A percentile compares a stretch with the other conserved stretches of the same genome.
Conservation (phyloP, 2,113 vertebrate species). For the Oreochromis aureus region DNA sequence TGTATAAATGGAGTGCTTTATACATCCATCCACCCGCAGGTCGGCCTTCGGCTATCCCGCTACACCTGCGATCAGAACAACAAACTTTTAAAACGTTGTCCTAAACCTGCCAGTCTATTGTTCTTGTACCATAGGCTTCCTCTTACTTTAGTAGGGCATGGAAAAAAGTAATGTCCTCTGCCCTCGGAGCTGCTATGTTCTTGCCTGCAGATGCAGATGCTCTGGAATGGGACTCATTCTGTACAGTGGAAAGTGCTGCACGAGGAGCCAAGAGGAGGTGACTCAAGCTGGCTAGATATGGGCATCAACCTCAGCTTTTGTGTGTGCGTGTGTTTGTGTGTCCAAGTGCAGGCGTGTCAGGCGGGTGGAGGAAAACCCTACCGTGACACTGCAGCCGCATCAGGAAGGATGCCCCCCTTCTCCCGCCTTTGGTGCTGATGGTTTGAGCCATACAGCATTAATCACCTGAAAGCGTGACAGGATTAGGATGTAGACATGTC, state of each 20-base stretch:
- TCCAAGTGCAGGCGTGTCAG: conserved; percentile 15
- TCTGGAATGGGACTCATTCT: conserved; percentile 34
- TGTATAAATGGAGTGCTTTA: not conserved
- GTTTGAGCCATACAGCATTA: conserved; percentile 33
- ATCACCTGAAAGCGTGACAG: conserved; percentile 48
- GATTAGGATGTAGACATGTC: conserved; percentile 34
- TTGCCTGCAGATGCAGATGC: conserved; percentile 40
- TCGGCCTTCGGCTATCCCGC: not conserved
- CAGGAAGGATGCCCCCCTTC: conserved; percentile 67
- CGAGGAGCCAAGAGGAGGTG: conserved; percentile 46
- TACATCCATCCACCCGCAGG: not conserved
- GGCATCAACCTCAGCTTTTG: not conserved
- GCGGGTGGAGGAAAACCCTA: conserved; percentile 51
- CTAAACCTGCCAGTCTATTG: conserved; percentile 34
- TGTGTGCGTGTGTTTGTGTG: not conserved
- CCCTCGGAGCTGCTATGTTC: conserved; percentile 6
- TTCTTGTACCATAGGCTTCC: conserved; percentile 44
- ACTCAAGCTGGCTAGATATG: conserved; percentile 30
- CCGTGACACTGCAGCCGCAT: conserved; percentile 39
- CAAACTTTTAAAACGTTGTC: conserved; percentile 15
- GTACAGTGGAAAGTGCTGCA: conserved; percentile 54
- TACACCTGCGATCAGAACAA: not conserved
- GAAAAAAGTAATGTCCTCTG: conserved; percentile 47
- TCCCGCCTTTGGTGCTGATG: conserved; percentile 26
- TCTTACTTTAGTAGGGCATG: conserved; percentile 35